Evolutionary conservation across 2,113 vertebrate species (phyloP).

Genomic region (Nothocercus julius): DNA sequence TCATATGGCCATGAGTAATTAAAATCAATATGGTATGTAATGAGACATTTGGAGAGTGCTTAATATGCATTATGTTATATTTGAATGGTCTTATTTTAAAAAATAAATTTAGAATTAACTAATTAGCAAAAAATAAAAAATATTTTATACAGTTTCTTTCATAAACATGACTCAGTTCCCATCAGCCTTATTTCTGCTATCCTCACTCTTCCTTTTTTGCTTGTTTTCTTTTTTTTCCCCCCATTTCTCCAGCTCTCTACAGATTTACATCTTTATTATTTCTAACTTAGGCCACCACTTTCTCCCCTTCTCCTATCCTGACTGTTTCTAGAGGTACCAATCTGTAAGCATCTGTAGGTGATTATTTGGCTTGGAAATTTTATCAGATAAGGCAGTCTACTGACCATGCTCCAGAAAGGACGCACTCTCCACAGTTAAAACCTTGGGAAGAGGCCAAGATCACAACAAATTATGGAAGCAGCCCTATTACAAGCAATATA

Average conservation of each 20-base stretch:
- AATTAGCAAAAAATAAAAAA: not conserved
- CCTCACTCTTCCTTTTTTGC: not conserved
- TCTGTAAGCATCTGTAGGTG: fast-evolving
- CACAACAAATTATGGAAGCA: not conserved
- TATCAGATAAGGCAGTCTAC: too few species aligned
- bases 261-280: not conserved
- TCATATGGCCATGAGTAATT: not conserved
- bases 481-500: not conserved
- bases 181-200: not conserved
- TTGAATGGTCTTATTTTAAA: not conserved
- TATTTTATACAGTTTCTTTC: not conserved
- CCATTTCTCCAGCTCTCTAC: not conserved
- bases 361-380: not conserved
- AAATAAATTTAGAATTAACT: not conserved
- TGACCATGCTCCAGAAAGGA: too few species aligned
- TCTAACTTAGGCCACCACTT: not conserved
- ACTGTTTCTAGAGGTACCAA: not conserved
- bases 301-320: not conserved
- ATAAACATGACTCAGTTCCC: not conserved
- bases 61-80: not conserved
- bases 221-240: not conserved
- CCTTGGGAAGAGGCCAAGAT: not conserved
- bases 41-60: fast-evolving
- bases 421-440: not conserved
- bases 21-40: not conserved